Evolutionary conservation across 2,113 vertebrate genomes (phyloP), one percentile per base, ranked within the genome.

Genomic region (Fulica atra): DNA sequence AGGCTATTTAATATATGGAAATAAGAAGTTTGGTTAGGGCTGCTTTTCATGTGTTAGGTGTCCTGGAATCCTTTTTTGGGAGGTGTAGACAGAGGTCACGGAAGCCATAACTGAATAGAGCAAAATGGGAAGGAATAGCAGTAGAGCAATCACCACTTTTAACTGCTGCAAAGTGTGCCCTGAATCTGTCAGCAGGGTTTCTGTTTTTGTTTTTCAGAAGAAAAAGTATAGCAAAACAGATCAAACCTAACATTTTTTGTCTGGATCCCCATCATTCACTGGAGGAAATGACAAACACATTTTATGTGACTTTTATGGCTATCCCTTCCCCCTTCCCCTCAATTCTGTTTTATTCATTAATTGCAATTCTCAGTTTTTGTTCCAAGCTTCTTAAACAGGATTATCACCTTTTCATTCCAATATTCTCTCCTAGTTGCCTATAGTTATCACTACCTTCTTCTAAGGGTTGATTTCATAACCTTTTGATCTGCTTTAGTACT

Each of bases 111-210:
- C 87, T 28, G 57, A 89, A 92, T 73, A 93, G 93, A 97, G 90
- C 60, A 96, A 91, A 97, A 95, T 50, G 78, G 86, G 93, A 91
- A 92, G 83, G 88, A 93, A 93, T 81, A 96, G 81, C 83, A 77
- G 95, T 17, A 88, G 85, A 86, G 88, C 91, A 94, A 38, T 95
- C 86, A 92, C 91, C 95, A 92, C 96, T 97, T 96, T 61, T 51
- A 96, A 94, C 77, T 89, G 88, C 94, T 91, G 86, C 50, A 7
- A 97, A 95, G 95, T 96, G 97, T 95, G 97, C 95, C 95, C 96
- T 97, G 97, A 97, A 96, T 95, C 97, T 98, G 98, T 98, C 98
- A 98, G 94, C 97, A 94, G 48, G 84, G 88, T 95, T 98, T 96
- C 97, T 92, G 94, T 7, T 97, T 95, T 85, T 92, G 77, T 93